Base-by-base conservation (phyloP, 2,888 invertebrate genomes). In the Drosophila aldrichi region DNA sequence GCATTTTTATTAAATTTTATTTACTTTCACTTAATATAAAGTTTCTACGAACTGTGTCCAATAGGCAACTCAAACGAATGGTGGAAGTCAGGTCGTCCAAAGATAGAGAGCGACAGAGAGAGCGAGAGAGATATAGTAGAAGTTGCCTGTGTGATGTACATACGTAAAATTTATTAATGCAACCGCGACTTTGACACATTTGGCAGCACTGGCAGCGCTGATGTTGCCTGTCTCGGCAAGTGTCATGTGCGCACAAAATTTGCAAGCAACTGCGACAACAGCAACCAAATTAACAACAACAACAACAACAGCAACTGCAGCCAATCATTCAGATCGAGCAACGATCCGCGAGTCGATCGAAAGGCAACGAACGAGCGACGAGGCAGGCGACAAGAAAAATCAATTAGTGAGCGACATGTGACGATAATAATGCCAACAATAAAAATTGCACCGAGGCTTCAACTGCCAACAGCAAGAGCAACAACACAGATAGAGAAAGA, bases 331-430 rank as follows among this genome's bases (percentile, higher is more conserved):
- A 83, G 88, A 87, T 87, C 83, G 63, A 58, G 65, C 72, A 55
- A 59, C 65, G 79, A 70, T 85, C 77, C 72, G 72, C 72, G 70
- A 52, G 46, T 57, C 75, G 68, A 79, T 74, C 68, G 74, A 29
- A 34, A 41, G 61, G 51, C 59, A 75, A 46, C 58, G 57, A 76
- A 66, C 75, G 68, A 74, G 64, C 76, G 75, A 75, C 90, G 81
- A 88, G 90, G 81, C 91, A 91, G 91, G 91, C 91, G 92, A 93
- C 93, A 93, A 92, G 93, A 92, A 93, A 93, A 93, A 93, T 93
- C 93, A 93, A 93, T 93, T 93, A 93, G 92, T 90, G 92, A 91
- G 91, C 92, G 92, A 92, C 92, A 92, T 92, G 88, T 92, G 92
- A 91, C 91, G 92, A 93, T 92, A 92, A 92, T 92, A 92, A 89